These are phyloP conservation scores for Hydrozoanthus gracilis DNA, from an alignment of 92 coral and sea anemone genomes.

Conservation along the genomic window DNA sequence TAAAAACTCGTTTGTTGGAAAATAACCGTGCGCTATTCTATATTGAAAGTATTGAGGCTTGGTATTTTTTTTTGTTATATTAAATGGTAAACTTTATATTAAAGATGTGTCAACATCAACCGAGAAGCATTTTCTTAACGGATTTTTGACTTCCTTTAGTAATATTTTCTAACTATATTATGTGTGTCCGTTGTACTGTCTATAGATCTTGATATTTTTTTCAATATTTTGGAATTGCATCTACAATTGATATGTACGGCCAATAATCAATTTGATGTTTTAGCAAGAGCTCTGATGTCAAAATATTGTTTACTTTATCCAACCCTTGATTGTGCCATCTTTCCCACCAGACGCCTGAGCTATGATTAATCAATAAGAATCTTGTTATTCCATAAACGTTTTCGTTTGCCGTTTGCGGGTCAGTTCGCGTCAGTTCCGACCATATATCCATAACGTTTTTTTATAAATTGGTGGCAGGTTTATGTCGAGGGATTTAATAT, in stretches of 20 bases:
- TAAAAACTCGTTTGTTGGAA: too few species aligned
- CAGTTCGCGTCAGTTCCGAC: neutral
- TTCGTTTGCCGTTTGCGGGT: neutral
- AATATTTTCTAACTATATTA: neutral
- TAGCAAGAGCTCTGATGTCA: neutral
- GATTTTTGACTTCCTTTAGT: neutral
- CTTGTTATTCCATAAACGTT: neutral
- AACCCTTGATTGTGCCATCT: constrained; percentile 15
- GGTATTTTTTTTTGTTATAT: too few species aligned
- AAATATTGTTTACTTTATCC: neutral
- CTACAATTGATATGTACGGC: constrained; percentile 1
- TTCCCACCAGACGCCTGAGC: constrained; percentile 5
- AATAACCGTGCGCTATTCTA: too few species aligned
- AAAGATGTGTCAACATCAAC: too few species aligned
- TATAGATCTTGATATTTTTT: neutral
- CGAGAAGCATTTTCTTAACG: neutral
- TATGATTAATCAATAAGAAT: neutral
- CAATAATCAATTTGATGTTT: constrained; percentile 2
- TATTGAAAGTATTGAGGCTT: too few species aligned
- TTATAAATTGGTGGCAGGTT: neutral
- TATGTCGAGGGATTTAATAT: neutral
- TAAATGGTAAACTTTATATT: too few species aligned
- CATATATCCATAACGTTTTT: neutral
- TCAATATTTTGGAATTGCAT: constrained; percentile 19
- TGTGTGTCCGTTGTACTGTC: too few species aligned